Percentiles rank a stretch among this genome's conserved stretches.
These are phyloP conservation scores for Canis aureus DNA, from an alignment of 2,113 vertebrate genomes.

Conservation along the genomic window DNA sequence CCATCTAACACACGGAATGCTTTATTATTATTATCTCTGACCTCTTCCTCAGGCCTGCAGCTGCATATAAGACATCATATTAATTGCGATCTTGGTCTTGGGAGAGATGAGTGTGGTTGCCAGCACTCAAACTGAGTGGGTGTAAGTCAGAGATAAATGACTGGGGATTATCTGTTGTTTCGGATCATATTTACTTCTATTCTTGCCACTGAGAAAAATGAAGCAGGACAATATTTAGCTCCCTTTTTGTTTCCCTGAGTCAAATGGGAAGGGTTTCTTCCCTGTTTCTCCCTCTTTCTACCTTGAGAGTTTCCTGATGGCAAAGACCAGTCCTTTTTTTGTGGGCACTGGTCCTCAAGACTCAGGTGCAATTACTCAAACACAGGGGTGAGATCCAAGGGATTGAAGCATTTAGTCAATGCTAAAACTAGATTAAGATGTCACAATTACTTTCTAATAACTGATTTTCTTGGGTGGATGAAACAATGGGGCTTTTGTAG, in stretches of 20 bases:
- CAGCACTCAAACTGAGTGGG: not conserved
- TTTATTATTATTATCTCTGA: not conserved
- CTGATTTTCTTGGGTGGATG: not conserved
- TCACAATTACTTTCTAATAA: slow-evolving; percentile 1
- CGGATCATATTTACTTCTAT: slow-evolving; percentile 39
- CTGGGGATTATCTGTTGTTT: not conserved
- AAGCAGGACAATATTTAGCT: slow-evolving; percentile 48
- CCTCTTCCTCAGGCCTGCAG: not conserved
- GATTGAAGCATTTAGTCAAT: not conserved
- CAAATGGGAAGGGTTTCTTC: slow-evolving; percentile 58
- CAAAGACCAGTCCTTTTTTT: slow-evolving; percentile 61
- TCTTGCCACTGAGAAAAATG: not conserved
- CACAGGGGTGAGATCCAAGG: not conserved
- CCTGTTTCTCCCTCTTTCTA: not conserved
- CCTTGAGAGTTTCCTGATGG: slow-evolving; percentile 31
- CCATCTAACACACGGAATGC: not conserved
- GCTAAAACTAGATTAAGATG: not conserved
- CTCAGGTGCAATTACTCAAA: not conserved
- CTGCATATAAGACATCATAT: not conserved
- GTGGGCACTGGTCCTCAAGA: not conserved
- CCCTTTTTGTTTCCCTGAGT: slow-evolving; percentile 50
- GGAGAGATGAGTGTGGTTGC: not conserved
- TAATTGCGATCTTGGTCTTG: not conserved
- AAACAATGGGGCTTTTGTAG: not conserved
- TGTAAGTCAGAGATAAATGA: slow-evolving; percentile 40